Evolutionary conservation across 2,113 vertebrate genomes (phyloP).

Genomic region (Barbus barbus): DNA sequence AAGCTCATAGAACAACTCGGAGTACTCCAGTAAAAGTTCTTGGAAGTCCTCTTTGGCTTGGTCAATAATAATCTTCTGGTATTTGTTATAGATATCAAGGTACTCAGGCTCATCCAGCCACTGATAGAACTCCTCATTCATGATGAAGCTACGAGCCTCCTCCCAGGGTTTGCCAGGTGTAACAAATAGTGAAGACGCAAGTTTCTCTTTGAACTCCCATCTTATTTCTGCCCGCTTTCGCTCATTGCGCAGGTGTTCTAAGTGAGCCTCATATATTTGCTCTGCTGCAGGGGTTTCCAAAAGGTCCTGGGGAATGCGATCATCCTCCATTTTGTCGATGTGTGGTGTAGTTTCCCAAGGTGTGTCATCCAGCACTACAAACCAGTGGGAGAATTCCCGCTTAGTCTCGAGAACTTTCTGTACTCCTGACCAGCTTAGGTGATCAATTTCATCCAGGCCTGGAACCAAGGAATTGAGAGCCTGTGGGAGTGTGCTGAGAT

Average conservation of each 20-base stretch:
- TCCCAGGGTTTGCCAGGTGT: constrained; percentile 97
- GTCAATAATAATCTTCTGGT: constrained; percentile 96
- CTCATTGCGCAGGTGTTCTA: constrained; percentile 87
- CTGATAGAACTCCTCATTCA: constrained; percentile 94
- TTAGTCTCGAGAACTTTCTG: constrained; percentile 91
- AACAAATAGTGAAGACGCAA: constrained; percentile 88
- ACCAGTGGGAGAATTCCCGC: constrained; percentile 88
- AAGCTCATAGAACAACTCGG: constrained; percentile 96
- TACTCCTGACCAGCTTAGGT: constrained; percentile 82
- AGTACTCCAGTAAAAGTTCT: constrained; percentile 94
- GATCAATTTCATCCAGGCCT: constrained; percentile 89
- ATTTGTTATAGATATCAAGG: constrained; percentile 90
- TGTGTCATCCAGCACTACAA: constrained; percentile 91
- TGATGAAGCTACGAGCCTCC: constrained; percentile 69
- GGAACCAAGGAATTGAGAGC: constrained; percentile 85
- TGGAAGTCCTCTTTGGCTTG: constrained; percentile 96
- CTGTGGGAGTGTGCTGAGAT: constrained; percentile 84
- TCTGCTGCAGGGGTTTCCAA: constrained; percentile 84
- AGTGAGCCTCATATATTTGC: constrained; percentile 81
- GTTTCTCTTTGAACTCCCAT: constrained; percentile 86
- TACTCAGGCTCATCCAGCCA: constrained; percentile 92
- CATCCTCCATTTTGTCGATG: constrained; percentile 84
- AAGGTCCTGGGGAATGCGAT: constrained; percentile 91
- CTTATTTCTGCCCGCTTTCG: constrained; percentile 87
- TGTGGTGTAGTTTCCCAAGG: constrained; percentile 92